Base-by-base conservation (phyloP, 2,797 vertebrate species). In the Oreochromis grahami region DNA sequence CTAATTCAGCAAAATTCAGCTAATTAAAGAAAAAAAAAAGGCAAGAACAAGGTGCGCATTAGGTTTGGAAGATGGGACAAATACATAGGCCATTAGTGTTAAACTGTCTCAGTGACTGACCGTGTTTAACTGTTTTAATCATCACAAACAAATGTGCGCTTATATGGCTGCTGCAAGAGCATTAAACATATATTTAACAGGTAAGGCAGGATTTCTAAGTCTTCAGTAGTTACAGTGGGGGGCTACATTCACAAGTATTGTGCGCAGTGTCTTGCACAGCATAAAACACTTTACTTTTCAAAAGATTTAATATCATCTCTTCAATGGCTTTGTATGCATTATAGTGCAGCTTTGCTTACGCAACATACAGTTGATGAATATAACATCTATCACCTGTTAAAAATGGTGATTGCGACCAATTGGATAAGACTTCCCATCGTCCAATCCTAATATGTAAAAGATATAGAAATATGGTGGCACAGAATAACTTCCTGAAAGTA, bases 391-490 rank as follows among this genome's bases (percentile, higher is more conserved):
- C 34, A 10, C 34, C 32, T 48, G 29, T 68, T 70, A 21, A 86
- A 56, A 56, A 60, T 10, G 14, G 53, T 52, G 72, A 76, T 10
- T 10, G 17, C 41, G 32, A 72, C 48, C 48, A 55, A 48, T 4
- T 70, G 45, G 38, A 80, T 70, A 24, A 21, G 38, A 86, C 58
- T 84, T 60, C 12, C 77, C 81, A 80, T 55, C 21, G 2, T 38
- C 81, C 86, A 87, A 87, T 76, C 84, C 81, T 80, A 50, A 87
- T 36, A 78, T 79, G 79, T 38, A 45, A 77, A 48, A 81, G 65
- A 77, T 68, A 51, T 58, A 34, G 41, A 86, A 77, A 84, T 76
- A 78, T 72, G 84, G 88, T 82, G 86, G 87, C 85, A 89, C 80
- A 80, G 68, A 88, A 86, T 38, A 84, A 70, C 48, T 48, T 48